Percentiles rank a stretch among this genome's conserved stretches.
phyloP scores from a whole-genome alignment of 2,888 invertebrate genomes.

The Ectobius pallidus region DNA sequence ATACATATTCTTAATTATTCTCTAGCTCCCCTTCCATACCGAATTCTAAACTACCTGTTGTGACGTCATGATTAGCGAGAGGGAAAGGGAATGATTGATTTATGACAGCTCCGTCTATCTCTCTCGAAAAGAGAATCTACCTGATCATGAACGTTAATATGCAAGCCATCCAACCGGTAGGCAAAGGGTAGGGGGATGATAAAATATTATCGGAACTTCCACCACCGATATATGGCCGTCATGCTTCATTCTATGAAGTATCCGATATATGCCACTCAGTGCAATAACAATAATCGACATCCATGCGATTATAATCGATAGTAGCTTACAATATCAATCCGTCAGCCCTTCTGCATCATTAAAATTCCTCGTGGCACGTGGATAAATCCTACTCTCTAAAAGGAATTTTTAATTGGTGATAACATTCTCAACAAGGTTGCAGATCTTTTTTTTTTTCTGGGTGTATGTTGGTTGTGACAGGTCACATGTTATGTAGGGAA shows the following conservation, averaged over 20 bases:
- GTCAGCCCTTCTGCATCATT: constrained; percentile 1
- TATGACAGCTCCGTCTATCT: background rate
- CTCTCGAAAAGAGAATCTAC: background rate
- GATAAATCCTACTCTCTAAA: no score
- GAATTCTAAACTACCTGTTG: constrained; percentile 9
- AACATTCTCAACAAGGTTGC: no score
- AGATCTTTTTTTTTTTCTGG: no score
- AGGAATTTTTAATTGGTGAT: no score
- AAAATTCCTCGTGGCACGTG: constrained; percentile 11
- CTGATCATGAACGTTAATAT: constrained; percentile 2
- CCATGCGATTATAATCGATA: constrained; percentile 21
- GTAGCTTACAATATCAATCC: background rate
- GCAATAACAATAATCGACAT: constrained; percentile 22
- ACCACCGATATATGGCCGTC: background rate
- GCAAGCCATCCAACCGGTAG: constrained; percentile 6
- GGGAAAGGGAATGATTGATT: background rate
- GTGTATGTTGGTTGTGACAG: no score
- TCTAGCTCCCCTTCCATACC: background rate
- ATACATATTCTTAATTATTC: background rate
- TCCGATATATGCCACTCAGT: constrained; percentile 25
- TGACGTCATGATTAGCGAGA: constrained; percentile 10
- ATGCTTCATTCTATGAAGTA: constrained; percentile 4
- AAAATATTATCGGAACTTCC: constrained; percentile 28
- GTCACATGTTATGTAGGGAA: no score
- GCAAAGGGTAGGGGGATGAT: constrained; percentile 5